Base-by-base conservation (phyloP, 1,140 invertebrate species). In the Leguminivora glycinivorella region DNA sequence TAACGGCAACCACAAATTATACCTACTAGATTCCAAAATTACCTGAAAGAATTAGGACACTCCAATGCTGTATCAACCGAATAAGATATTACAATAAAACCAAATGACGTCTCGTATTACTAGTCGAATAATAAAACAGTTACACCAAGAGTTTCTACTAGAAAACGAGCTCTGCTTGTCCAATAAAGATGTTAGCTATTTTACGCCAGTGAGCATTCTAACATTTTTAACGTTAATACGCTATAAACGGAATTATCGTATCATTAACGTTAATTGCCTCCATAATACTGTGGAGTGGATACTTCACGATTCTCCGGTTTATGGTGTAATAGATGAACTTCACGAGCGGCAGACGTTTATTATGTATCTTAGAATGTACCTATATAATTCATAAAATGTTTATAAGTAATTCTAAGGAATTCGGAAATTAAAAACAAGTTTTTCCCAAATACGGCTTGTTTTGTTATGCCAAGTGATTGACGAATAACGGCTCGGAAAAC, bases 191-290 rank as follows among this genome's bases (percentile, higher is more conserved):
- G 47, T 52, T 52, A 22, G 7, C 4, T 52, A 52, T 52, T 52
- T 52, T 52, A 52, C 10, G 47, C 1, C 47, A 17, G 47, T 52
- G 19, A 22, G 47, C 19, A 52, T 52, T n/a, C 19, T 52, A 52
- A n/a, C n/a, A n/a, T n/a, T n/a, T n/a, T n/a, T 17, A 52, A 52
- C 47, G 47, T 52, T 52, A 29, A 17, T 29, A 29, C n/a, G 58
- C 29, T 31, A 29, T 63, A 63, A 63, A 63, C 26, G 25, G 58
- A 29, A 63, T 63, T 52, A 52, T 26, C 58, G 58, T 34, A 22
- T 63, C 58, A 29, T 63, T 29, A 63, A 63, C 25, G 58, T 63
- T 63, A 63, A 63, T 63, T 63, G 26, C 58, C n/a, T 63, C 14
- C 12, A 22, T 26, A 29, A 60, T 63, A 63, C 31, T 17, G 25